A percentile compares a stretch with the other conserved stretches of the same genome.
Evolutionary conservation across 2,797 vertebrate species (phyloP).

Genomic region (Crypturellus tataupa): DNA sequence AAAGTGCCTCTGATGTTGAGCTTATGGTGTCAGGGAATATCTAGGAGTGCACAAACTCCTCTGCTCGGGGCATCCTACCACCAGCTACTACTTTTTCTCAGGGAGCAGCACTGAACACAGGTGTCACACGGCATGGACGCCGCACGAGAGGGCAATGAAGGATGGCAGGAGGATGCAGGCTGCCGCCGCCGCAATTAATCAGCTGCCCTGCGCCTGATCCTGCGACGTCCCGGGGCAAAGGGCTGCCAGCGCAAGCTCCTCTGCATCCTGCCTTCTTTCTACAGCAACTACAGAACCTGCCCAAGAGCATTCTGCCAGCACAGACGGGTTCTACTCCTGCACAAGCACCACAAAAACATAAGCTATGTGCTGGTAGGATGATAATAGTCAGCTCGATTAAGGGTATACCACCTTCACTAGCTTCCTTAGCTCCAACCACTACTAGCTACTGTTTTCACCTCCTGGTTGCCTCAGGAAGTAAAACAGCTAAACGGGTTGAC

Average conservation of each 20-base stretch:
- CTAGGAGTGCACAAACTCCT: rapidly evolving
- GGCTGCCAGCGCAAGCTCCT: neutral
- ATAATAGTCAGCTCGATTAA: neutral
- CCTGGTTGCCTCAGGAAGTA: neutral
- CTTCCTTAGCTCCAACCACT: neutral
- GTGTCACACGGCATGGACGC: neutral
- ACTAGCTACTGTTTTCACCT: neutral
- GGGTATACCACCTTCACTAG: neutral
- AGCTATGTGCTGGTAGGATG: neutral
- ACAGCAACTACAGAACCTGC: neutral
- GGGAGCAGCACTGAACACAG: neutral
- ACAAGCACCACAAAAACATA: neutral
- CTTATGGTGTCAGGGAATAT: neutral
- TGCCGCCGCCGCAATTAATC: rapidly evolving
- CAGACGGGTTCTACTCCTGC: neutral
- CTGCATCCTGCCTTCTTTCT: neutral
- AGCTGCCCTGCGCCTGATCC: neutral
- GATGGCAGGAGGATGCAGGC: neutral
- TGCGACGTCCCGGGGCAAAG: neutral
- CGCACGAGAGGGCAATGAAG: rapidly evolving
- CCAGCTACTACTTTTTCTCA: rapidly evolving
- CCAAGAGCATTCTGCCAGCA: neutral
- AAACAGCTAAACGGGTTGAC: rapidly evolving
- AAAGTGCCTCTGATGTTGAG: neutral
- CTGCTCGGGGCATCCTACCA: rapidly evolving